Evolutionary conservation across 2,797 vertebrate species (phyloP).

Genomic region (Gambusia yucatana): DNA sequence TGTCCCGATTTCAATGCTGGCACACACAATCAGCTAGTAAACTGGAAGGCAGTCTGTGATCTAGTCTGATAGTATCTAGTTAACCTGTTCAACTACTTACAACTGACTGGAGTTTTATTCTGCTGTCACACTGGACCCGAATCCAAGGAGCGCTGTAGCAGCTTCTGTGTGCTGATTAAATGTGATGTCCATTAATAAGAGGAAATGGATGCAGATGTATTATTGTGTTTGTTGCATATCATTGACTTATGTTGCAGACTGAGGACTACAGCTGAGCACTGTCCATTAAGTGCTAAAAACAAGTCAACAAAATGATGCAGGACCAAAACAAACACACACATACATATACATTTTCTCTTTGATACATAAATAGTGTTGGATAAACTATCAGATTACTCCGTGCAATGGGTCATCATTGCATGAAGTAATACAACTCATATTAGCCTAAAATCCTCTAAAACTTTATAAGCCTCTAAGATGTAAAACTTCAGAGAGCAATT

Average conservation of each 20-base stretch:
- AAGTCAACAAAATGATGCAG: slow-evolving; percentile 53
- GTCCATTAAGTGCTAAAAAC: slow-evolving; percentile 54
- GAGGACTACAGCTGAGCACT: slow-evolving; percentile 14
- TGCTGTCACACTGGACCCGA: slow-evolving; percentile 11
- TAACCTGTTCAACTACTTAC: slow-evolving; percentile 38
- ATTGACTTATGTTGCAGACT: slow-evolving; percentile 45
- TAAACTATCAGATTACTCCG: slow-evolving; percentile 38
- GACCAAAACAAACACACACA: slow-evolving; percentile 34
- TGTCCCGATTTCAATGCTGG: not conserved
- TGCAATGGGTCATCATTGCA: slow-evolving; percentile 53
- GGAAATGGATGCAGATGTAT: slow-evolving; percentile 25
- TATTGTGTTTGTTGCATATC: slow-evolving; percentile 27
- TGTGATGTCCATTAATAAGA: slow-evolving; percentile 22
- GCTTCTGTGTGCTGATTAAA: slow-evolving; percentile 14
- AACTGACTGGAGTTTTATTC: slow-evolving; percentile 29
- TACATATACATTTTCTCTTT: slow-evolving; percentile 32
- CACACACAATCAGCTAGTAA: not conserved
- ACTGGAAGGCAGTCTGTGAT: slow-evolving; percentile 14
- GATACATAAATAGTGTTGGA: slow-evolving; percentile 54
- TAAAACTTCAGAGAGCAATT: slow-evolving; percentile 34
- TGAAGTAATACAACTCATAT: slow-evolving; percentile 35
- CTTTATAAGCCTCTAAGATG: slow-evolving; percentile 30
- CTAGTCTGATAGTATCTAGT: slow-evolving; percentile 27
- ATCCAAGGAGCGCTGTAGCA: slow-evolving; percentile 21
- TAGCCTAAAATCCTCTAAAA: slow-evolving; percentile 45